A percentile compares a stretch with the other conserved stretches of the same genome.
These are phyloP conservation scores for Pyxicephalus adspersus DNA, from an alignment of 2,113 vertebrate genomes.

Conservation along the genomic window DNA sequence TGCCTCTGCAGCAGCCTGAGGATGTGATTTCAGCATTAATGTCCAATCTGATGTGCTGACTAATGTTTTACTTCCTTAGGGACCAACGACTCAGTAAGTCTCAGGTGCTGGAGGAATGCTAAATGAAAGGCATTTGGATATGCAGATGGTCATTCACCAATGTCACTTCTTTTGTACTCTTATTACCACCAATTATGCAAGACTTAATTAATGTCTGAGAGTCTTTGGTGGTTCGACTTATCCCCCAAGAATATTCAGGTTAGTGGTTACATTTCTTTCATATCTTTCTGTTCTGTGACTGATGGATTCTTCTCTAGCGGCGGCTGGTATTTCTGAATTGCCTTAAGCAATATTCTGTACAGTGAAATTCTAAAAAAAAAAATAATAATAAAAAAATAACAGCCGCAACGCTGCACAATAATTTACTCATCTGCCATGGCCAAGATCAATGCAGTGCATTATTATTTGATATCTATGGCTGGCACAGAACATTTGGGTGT, in stretches of 20 bases:
- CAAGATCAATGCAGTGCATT: too few relatives aligned
- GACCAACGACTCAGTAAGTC: slow-evolving; percentile 18
- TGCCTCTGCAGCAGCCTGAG: slow-evolving; percentile 18
- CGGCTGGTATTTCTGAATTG: too few relatives aligned
- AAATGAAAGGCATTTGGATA: slow-evolving; percentile 39
- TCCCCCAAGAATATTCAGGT: neutral
- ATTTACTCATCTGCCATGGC: too few relatives aligned
- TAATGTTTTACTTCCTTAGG: slow-evolving; percentile 40
- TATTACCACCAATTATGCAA: slow-evolving; percentile 20
- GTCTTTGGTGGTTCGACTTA: neutral
- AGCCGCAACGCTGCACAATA: too few relatives aligned
- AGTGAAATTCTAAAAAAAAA: too few relatives aligned
- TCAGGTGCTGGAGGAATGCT: slow-evolving; percentile 27
- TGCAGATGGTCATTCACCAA: slow-evolving; percentile 14
- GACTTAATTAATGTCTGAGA: slow-evolving; percentile 11
- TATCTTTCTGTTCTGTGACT: neutral
- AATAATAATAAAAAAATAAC: too few relatives aligned
- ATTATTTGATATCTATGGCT: too few relatives aligned
- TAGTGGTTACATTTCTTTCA: neutral
- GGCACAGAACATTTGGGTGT: too few relatives aligned
- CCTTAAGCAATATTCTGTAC: too few relatives aligned
- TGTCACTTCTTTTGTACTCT: slow-evolving; percentile 19
- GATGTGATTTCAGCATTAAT: slow-evolving; percentile 41
- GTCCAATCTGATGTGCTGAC: slow-evolving; percentile 30
- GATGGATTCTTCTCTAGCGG: neutral